Evolutionary conservation across 23 tunicate genomes (phyloP), one percentile per base, ranked within the genome.

Genomic region (Trididemnum nubilum): DNA sequence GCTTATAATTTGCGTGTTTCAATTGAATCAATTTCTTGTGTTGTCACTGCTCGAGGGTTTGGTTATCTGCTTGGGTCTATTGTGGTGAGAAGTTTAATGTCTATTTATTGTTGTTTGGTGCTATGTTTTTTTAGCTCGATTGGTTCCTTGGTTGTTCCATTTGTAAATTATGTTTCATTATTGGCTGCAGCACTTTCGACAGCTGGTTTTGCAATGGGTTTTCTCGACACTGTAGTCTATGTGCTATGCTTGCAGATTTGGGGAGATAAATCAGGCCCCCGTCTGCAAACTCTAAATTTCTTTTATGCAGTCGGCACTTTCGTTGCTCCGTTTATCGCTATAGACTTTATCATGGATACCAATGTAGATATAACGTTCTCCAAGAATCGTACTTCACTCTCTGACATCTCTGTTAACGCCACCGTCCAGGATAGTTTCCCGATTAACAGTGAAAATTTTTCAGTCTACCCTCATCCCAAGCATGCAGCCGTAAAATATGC

Each of bases 221-320:
- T 90, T 59, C 74, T 90, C 2, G 96, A 90, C 61, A 90, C 96
- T 0, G 94, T 85, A 71, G 78, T 89, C 25, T 84, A 90, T 90
- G 96, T 90, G 2, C 25, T 90, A 76, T 90, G 96, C 58, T 73
- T 90, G 33, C 51, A 77, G 49, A 81, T 69, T 35, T 90, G 96
- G 96, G 96, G 96, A 12, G 82, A 73, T 61, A 76, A 85, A 65
- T 90, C 96, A 31, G 96, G 80, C n/a, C 88, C 96, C 9, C 85
- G 44, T 67, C 79, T 90, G 88, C 96, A 90, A 35, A 51, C 79
- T 59, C 69, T 90, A 36, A 89, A 90, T 51, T 90, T 90, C 76
- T 90, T 64, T 30, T 90, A 84, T 81, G 96, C 96, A 3, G 64
- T 90, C 25, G 96, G 96, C 0, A 88, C 96, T 15, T 80, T 89